phyloP scores from a whole-genome alignment of 2,888 invertebrate genomes.

The Chrysodeixis includens region DNA sequence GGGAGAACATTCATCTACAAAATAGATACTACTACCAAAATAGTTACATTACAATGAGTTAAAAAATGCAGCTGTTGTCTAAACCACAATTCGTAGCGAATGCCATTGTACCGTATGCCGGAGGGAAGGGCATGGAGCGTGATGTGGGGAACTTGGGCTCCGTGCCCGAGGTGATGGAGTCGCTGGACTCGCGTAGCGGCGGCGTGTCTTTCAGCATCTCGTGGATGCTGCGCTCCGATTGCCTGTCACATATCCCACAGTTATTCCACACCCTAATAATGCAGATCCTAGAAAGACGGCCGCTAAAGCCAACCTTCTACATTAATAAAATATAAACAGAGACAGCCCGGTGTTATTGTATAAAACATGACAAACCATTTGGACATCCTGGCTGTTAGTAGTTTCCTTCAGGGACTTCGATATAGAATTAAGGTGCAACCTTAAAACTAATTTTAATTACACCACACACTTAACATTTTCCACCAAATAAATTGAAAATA shows the following conservation, averaged over 20 bases:
- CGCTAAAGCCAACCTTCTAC: neutral
- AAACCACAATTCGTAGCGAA: too few relatives aligned
- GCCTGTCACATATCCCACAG: slow-evolving; percentile 68
- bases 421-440: slow-evolving; percentile 7
- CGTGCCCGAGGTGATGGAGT: slow-evolving; percentile 93
- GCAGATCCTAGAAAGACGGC: slow-evolving; percentile 12
- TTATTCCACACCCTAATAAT: slow-evolving; percentile 20
- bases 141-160: slow-evolving; percentile 91
- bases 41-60: too few relatives aligned
- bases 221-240: slow-evolving; percentile 93
- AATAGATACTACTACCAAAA: too few relatives aligned
- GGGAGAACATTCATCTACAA: too few relatives aligned
- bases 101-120: slow-evolving; percentile 89
- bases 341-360: slow-evolving; percentile 38
- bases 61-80: too few relatives aligned
- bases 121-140: slow-evolving; percentile 92
- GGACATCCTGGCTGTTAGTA: slow-evolving; percentile 71
- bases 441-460: slow-evolving; percentile 19
- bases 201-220: slow-evolving; percentile 96
- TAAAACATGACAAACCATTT: slow-evolving; percentile 76
- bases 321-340: slow-evolving; percentile 25
- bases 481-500: slow-evolving; percentile 28
- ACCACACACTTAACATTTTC: slow-evolving; percentile 50
- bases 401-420: slow-evolving; percentile 9
- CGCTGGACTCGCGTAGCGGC: slow-evolving; percentile 93